Base-by-base conservation (phyloP, 2,113 vertebrate genomes). In the Ariopsis seemanni region DNA sequence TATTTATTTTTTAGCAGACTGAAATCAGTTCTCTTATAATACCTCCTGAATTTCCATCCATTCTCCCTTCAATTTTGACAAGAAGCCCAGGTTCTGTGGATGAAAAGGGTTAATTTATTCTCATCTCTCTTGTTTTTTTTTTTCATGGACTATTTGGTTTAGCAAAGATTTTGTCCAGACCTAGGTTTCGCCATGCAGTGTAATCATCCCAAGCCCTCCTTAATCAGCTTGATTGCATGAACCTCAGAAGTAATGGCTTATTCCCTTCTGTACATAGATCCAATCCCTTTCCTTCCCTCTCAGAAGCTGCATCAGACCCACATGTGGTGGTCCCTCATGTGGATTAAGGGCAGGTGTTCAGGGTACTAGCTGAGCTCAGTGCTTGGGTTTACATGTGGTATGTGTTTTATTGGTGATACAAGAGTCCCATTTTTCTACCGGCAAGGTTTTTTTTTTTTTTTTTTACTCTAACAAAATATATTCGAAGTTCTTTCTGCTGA, bases 341-440 rank as follows among this genome's bases (percentile, higher is more conserved):
- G 92, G 93, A 93, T 94, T 94, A 94, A 92, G 90, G 91, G 93
- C 92, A 94, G 93, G 92, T 95, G 93, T 88, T 83, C 90, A 52
- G 69, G 90, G 87, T 91, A 93, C 92, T 86, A 90, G 90, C 89
- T 30, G 77, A 81, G 60, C 25, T 79, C 77, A 75, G 69, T 83
- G 71, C 17, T 55, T 89, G 67, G 85, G 84, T 89, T 88, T 82
- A 71, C 20, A 50, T 85, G 81, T 87, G 85, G 80, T 55, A 67
- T 71, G 69, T 42, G 69, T 42, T 72, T 72, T 30, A 17, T 72
- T 17, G 53, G 91, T 25, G 4, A 52, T 84, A 89, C 86, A 85
- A 92, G 91, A 90, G 90, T 91, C 91, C 90, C 87, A 89, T 91
- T 89, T 91, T 83, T 77, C 63, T 87, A 18, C 55, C 62, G 5